Conservation (phyloP, 1,140 invertebrate species). For the Trissolcus basalis region DNA sequence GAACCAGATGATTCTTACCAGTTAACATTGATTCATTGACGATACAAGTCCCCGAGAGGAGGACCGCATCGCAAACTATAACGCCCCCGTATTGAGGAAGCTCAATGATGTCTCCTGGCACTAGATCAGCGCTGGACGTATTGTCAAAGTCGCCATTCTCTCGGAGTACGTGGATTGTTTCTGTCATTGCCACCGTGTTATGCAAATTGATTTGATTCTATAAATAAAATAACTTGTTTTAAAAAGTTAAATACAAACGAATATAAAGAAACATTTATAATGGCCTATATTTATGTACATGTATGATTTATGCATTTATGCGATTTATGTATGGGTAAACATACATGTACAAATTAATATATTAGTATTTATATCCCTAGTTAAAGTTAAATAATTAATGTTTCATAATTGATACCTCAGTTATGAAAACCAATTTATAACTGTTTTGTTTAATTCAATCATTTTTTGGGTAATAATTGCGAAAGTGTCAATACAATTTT, state of each 20-base stretch:
- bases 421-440: too few relatives aligned
- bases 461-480: too few relatives aligned
- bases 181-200: constrained; percentile 82
- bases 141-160: constrained; percentile 73
- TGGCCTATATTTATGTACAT: too few relatives aligned
- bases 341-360: too few relatives aligned
- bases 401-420: too few relatives aligned
- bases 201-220: constrained; percentile 85
- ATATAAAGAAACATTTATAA: too few relatives aligned
- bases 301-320: too few relatives aligned
- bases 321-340: too few relatives aligned
- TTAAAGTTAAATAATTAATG: too few relatives aligned
- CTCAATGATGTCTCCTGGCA: constrained; percentile 95
- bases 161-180: constrained; percentile 78
- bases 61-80: constrained; percentile 92
- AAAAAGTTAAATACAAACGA: neutral
- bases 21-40: constrained; percentile 98
- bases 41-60: constrained; percentile 92
- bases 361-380: too few relatives aligned
- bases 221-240: constrained; percentile 25
- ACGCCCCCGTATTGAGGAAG: constrained; percentile 89
- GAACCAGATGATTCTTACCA: constrained; percentile 76
- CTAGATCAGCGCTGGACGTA: constrained; percentile 81
- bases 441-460: too few relatives aligned
- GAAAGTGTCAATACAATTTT: too few relatives aligned